These are phyloP conservation scores for Chrysogorgia sp. DNA, from an alignment of 92 coral and sea anemone genomes.

Conservation along the genomic window DNA sequence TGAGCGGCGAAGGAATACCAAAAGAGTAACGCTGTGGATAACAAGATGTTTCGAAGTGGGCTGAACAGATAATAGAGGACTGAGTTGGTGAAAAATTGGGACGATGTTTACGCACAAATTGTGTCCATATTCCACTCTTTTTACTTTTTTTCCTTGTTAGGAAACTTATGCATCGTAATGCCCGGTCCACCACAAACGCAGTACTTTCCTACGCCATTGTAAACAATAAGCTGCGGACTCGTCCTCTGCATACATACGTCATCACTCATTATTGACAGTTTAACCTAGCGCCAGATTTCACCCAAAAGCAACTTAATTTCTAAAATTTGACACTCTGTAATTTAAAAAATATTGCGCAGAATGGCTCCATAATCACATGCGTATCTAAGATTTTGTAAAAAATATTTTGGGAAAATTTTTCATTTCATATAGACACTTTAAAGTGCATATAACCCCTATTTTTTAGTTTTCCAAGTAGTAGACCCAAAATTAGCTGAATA, in stretches of 20 bases:
- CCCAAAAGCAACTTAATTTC: not conserved
- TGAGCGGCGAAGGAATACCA: conserved; percentile 11
- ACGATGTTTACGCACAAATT: conserved; percentile 27
- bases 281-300: not conserved
- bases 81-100: conserved; percentile 16
- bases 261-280: not conserved
- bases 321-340: not conserved
- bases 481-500: too few relatives aligned
- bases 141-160: not conserved
- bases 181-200: conserved; percentile 43
- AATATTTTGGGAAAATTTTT: not conserved
- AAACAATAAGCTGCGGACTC: not conserved
- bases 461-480: too few relatives aligned
- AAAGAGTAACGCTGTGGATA: conserved; percentile 31
- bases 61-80: conserved; percentile 25
- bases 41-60: conserved; percentile 21
- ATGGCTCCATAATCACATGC: not conserved
- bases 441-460: too few relatives aligned
- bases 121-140: conserved; percentile 14
- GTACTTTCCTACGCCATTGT: conserved; percentile 23
- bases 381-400: not conserved
- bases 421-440: not conserved
- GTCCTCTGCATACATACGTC: not conserved
- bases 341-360: not conserved
- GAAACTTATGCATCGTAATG: conserved; percentile 29